Conservation (phyloP, 2,113 vertebrate species). For the Sorex fumeus region DNA sequence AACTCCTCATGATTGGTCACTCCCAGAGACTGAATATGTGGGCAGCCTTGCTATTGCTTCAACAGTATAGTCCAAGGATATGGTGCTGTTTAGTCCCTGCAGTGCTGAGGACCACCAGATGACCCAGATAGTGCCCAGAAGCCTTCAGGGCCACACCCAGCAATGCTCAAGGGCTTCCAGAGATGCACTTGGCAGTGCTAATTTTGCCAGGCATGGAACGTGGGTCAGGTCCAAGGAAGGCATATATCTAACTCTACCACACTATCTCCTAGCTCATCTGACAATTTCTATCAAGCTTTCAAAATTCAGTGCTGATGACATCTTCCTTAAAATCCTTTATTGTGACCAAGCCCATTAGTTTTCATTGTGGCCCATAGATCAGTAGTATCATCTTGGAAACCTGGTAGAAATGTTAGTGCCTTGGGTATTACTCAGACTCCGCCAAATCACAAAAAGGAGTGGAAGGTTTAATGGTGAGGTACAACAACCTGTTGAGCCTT, state of each 20-base stretch:
- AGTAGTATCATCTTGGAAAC: not conserved
- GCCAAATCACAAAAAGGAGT: too few relatives aligned
- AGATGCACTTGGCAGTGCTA: constrained; percentile 44
- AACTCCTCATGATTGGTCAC: too few relatives aligned
- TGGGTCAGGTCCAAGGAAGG: too few relatives aligned
- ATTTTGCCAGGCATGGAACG: not conserved
- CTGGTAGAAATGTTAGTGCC: constrained; percentile 43
- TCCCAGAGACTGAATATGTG: too few relatives aligned
- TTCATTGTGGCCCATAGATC: not conserved
- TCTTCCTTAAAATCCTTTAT: constrained; percentile 27
- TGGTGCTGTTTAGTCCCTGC: too few relatives aligned
- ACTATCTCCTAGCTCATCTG: not conserved
- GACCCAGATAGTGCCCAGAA: too few relatives aligned
- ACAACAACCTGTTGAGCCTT: not conserved
- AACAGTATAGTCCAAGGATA: too few relatives aligned
- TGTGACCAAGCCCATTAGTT: constrained; percentile 4
- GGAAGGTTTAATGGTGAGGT: not conserved
- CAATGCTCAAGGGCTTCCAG: too few relatives aligned
- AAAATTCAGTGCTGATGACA: constrained; percentile 20
- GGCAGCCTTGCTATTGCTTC: too few relatives aligned
- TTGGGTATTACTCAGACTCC: not conserved
- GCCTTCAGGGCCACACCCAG: too few relatives aligned
- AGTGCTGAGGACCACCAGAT: too few relatives aligned
- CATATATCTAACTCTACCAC: too few relatives aligned
- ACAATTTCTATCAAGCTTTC: constrained; percentile 11